phyloP scores from a whole-genome alignment of 2,888 invertebrate species.

The Lasioglossum pauxillum region DNA sequence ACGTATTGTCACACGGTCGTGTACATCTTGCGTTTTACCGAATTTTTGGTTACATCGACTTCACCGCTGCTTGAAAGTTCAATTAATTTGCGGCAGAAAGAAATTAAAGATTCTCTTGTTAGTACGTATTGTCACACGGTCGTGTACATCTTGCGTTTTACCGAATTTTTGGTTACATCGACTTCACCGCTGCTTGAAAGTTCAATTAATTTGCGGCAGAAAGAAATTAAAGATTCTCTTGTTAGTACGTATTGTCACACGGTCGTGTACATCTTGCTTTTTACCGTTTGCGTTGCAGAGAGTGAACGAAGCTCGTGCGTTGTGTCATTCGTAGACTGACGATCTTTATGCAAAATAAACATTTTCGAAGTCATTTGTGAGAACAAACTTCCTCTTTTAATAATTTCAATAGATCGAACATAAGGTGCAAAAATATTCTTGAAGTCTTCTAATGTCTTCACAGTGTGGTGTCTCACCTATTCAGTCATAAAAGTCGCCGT shows the following conservation, averaged over 20 bases:
- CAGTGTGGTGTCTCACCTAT: no score
- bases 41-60: background rate
- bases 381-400: background rate
- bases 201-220: background rate
- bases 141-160: background rate
- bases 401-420: no score
- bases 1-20: background rate
- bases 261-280: background rate
- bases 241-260: background rate
- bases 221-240: background rate
- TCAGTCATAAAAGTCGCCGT: no score
- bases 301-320: background rate
- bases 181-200: background rate
- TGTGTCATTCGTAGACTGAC: background rate
- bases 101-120: background rate
- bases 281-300: background rate
- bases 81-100: background rate
- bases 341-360: background rate
- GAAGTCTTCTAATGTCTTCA: no score
- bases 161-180: background rate
- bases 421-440: no score
- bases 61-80: background rate
- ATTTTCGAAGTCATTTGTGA: background rate
- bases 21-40: background rate
- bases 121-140: background rate